These are phyloP conservation scores for Deroplatys truncata DNA, from an alignment of 2,888 invertebrate genomes.

Conservation along the genomic window DNA sequence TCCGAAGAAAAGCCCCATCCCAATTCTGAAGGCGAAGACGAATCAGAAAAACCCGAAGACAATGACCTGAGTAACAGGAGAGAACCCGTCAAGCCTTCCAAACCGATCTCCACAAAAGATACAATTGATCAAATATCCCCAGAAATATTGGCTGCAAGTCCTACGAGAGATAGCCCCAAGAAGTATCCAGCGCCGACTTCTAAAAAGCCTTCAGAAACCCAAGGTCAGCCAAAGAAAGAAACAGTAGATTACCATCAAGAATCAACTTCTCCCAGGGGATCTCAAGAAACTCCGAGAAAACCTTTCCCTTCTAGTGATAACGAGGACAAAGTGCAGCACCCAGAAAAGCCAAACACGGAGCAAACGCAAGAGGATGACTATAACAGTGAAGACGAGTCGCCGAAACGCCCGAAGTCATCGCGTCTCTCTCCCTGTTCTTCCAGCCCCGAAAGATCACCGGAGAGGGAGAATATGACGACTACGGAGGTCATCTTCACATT, in stretches of 20 bases:
- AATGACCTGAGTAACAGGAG: neutral
- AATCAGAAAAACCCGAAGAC: neutral
- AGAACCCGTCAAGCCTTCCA: slow-evolving; percentile 26
- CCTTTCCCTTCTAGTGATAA: neutral
- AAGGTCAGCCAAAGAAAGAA: neutral
- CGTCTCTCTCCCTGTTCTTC: slow-evolving; percentile 31
- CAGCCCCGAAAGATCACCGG: slow-evolving; percentile 32
- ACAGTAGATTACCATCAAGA: neutral
- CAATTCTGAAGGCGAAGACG: neutral
- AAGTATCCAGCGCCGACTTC: neutral
- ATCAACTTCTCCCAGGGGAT: neutral
- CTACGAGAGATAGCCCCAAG: neutral
- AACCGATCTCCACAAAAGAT: slow-evolving; percentile 22
- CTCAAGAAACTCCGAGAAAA: neutral
- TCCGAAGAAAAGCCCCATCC: neutral
- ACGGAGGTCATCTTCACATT: slow-evolving; percentile 7
- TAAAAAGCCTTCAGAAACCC: neutral
- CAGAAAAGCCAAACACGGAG: neutral
- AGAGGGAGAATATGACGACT: neutral
- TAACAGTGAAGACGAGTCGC: neutral
- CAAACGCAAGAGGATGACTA: too few relatives aligned
- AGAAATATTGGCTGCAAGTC: slow-evolving; percentile 5
- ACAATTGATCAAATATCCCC: neutral
- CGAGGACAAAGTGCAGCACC: neutral
- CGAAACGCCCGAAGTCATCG: slow-evolving; percentile 15